Percentiles rank a stretch among this genome's conserved stretches.
phyloP scores from a whole-genome alignment of 2,797 vertebrate genomes.

The Buceros bicornis region DNA sequence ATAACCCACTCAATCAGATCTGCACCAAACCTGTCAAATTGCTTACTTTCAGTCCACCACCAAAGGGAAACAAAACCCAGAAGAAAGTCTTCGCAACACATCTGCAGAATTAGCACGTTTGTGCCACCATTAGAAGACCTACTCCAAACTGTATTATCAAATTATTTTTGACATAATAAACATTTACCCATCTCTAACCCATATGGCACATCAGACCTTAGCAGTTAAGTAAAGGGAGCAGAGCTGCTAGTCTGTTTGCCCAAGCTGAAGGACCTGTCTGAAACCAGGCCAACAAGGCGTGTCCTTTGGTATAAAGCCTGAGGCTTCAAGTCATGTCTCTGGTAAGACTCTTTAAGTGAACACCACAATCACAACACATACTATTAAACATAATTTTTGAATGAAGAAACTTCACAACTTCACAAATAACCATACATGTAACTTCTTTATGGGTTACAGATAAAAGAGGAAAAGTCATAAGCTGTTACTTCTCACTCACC shows the following conservation, averaged over 20 bases:
- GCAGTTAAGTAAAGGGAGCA: not conserved
- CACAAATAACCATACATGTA: not conserved
- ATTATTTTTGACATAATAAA: conserved; percentile 1
- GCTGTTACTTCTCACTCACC: not conserved
- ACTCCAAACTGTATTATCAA: not conserved
- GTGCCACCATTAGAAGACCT: conserved; percentile 3
- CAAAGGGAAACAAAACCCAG: conserved; percentile 9
- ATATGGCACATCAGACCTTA: not conserved
- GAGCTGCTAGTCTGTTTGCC: not conserved
- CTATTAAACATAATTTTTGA: not conserved
- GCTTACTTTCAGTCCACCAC: not conserved
- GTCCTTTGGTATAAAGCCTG: not conserved
- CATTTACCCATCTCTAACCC: not conserved
- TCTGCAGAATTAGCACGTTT: conserved; percentile 5
- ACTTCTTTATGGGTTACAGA: not conserved
- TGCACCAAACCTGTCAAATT: conserved; percentile 38
- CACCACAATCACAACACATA: not conserved
- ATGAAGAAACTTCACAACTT: not conserved
- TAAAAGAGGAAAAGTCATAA: not conserved
- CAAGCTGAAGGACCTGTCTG: not conserved
- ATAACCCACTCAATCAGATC: conserved; percentile 20
- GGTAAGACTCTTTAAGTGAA: not conserved
- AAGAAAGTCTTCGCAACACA: not conserved
- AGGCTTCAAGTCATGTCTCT: not conserved
- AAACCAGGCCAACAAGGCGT: not conserved